Conservation (phyloP, 2,113 vertebrate genomes). For the Trogon melanurus region DNA sequence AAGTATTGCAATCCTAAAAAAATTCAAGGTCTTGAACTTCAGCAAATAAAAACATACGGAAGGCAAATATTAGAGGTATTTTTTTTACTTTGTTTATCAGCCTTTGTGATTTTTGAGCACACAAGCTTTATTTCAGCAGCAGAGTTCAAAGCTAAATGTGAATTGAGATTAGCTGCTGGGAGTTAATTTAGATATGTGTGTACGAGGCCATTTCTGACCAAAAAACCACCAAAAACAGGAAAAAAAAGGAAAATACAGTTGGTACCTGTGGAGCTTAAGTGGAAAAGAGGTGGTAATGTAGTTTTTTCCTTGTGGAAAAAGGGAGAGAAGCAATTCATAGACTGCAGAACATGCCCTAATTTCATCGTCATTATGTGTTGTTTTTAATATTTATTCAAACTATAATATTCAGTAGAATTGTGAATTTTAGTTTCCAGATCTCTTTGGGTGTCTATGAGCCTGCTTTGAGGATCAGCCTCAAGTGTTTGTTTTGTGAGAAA, state of each 20-base stretch:
- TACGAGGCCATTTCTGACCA: background rate
- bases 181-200: background rate
- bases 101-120: background rate
- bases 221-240: background rate
- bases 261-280: background rate
- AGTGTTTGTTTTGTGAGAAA: background rate
- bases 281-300: background rate
- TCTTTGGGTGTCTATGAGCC: background rate
- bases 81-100: background rate
- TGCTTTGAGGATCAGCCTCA: background rate
- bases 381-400: background rate
- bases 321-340: background rate
- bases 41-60: conserved; percentile 90
- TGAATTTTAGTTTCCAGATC: background rate
- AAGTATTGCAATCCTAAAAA: conserved; percentile 97
- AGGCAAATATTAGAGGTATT: conserved; percentile 94
- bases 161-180: background rate
- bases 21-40: conserved; percentile 92
- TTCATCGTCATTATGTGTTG: background rate
- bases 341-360: background rate
- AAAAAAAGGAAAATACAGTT: background rate
- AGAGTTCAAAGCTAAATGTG: conserved; percentile 2
- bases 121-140: background rate
- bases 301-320: background rate
- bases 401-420: background rate